phyloP scores from a whole-genome alignment of 2,113 vertebrate species.

The Bufo gargarizans region DNA sequence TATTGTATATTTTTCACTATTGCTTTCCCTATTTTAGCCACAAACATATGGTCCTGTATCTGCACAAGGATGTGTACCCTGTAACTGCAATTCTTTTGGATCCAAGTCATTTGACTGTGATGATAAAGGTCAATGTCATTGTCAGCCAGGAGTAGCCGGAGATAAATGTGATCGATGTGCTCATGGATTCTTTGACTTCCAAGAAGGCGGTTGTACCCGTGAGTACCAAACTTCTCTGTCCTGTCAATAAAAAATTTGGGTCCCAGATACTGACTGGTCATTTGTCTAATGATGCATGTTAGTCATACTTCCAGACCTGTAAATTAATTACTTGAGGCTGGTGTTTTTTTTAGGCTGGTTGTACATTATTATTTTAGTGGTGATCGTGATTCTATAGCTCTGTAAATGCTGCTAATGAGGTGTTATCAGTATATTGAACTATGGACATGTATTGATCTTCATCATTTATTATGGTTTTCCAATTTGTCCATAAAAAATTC shows the following conservation, averaged over 20 bases:
- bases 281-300: neutral
- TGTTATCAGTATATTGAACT: too few relatives aligned
- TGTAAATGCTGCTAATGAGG: too few relatives aligned
- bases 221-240: constrained; percentile 64
- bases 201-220: constrained; percentile 96
- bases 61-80: constrained; percentile 82
- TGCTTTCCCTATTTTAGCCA: constrained; percentile 70
- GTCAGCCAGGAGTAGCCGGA: constrained; percentile 91
- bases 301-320: neutral
- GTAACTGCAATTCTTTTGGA: constrained; percentile 96
- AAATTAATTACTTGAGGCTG: neutral
- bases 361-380: too few relatives aligned
- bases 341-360: too few relatives aligned
- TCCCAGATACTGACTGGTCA: neutral
- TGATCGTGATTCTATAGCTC: too few relatives aligned
- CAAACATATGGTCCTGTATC: constrained; percentile 81
- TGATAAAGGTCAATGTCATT: constrained; percentile 88
- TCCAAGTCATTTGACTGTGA: constrained; percentile 96
- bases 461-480: too few relatives aligned
- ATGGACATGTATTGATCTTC: too few relatives aligned
- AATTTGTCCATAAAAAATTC: too few relatives aligned
- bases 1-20: neutral
- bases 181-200: constrained; percentile 88
- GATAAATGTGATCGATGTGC: constrained; percentile 92
- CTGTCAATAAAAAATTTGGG: neutral